Percentiles rank a stretch among this genome's conserved stretches.
phyloP scores from a whole-genome alignment of 2,888 invertebrate species.

The Calliopum simillimum region DNA sequence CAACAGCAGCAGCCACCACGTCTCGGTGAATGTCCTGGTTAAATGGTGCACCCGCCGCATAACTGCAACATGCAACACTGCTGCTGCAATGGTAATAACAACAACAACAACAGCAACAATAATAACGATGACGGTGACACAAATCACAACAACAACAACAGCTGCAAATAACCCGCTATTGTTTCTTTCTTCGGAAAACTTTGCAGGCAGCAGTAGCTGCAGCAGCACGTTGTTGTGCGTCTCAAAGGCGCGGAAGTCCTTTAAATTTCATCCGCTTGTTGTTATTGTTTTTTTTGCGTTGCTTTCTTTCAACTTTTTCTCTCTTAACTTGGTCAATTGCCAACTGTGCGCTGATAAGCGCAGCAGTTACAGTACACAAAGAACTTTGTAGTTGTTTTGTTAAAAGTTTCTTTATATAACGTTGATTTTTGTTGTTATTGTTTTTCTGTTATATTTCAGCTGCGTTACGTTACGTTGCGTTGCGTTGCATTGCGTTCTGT shows the following conservation, averaged over 20 bases:
- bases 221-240: constrained; percentile 12
- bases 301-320: not conserved
- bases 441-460: not conserved
- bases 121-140: constrained; percentile 40
- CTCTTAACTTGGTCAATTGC: constrained; percentile 61
- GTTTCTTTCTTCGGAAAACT: constrained; percentile 28
- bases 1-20: constrained; percentile 56
- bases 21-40: constrained; percentile 49
- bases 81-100: constrained; percentile 29
- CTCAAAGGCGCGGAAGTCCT: constrained; percentile 26
- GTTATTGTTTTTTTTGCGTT: not conserved
- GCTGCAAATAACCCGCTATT: constrained; percentile 41
- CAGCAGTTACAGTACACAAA: constrained; percentile 44
- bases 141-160: constrained; percentile 6
- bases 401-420: not conserved
- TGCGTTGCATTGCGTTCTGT: constrained; percentile 10
- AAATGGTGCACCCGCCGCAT: constrained; percentile 43
- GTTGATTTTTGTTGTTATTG: not conserved
- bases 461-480: not conserved
- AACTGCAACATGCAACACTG: constrained; percentile 34
- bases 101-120: constrained; percentile 47
- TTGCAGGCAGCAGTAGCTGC: constrained; percentile 31
- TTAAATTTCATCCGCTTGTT: constrained; percentile 30
- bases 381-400: constrained; percentile 35
- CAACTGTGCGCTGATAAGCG: constrained; percentile 41